A percentile compares a stretch with the other conserved stretches of the same genome.
Evolutionary conservation across 2,888 invertebrate genomes (phyloP).

Genomic region (Scaptomyza parva): DNA sequence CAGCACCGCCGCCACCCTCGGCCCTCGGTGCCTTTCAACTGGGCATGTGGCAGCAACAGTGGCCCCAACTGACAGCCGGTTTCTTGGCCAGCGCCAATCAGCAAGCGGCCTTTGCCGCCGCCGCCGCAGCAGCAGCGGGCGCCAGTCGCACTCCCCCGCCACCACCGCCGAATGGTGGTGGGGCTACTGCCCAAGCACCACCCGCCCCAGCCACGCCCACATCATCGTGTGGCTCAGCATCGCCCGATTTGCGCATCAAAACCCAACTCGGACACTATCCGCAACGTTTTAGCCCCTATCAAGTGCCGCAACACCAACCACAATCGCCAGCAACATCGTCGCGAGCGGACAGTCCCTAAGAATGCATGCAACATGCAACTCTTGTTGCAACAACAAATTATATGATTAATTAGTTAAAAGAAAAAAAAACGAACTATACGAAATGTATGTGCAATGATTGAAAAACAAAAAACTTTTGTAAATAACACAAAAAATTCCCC

Average conservation of each 20-base stretch:
- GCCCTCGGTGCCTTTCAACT: constrained; percentile 84
- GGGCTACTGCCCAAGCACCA: constrained; percentile 60
- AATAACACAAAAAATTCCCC: constrained; percentile 55
- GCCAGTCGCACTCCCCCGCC: constrained; percentile 80
- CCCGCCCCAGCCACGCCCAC: constrained; percentile 82
- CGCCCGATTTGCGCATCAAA: constrained; percentile 84
- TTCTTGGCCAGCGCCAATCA: constrained; percentile 84
- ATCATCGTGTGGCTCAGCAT: constrained; percentile 84
- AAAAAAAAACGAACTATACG: constrained; percentile 20
- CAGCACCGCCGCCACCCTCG: constrained; percentile 63
- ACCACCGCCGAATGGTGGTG: constrained; percentile 69
- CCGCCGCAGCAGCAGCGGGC: constrained; percentile 78
- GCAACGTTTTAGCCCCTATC: constrained; percentile 83
- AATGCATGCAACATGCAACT: too few species aligned
- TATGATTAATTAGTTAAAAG: not conserved
- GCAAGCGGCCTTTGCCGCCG: constrained; percentile 81
- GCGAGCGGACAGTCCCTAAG: constrained; percentile 68
- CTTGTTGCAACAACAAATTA: not conserved
- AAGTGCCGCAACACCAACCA: constrained; percentile 77
- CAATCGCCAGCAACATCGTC: constrained; percentile 73
- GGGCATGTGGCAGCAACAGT: constrained; percentile 85
- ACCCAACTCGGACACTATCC: constrained; percentile 81
- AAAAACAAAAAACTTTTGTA: constrained; percentile 55
- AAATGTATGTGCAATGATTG: constrained; percentile 75
- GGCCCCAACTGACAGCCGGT: constrained; percentile 85